Evolutionary conservation across 2,888 invertebrate species (phyloP), one percentile per base, ranked within the genome.

Genomic region (Thecophora atra): DNA sequence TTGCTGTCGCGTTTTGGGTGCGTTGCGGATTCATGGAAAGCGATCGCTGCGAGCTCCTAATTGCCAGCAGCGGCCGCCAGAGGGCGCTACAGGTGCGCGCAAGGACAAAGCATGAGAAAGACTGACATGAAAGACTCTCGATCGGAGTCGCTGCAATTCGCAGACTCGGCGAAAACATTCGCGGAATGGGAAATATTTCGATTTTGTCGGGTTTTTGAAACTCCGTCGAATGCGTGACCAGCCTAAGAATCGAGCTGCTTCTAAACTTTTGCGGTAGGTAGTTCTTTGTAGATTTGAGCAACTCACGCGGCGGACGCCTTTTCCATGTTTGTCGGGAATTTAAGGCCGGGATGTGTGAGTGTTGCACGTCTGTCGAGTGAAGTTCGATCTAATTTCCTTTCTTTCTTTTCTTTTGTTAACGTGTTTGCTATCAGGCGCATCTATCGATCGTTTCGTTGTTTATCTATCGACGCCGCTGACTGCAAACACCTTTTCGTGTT

Each of bases 181-280:
- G 28, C 60, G 60, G 69, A 47, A 60, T 69, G 42, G 28, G n/a
- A 7, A 24, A 7, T 21, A 58, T 44, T 60, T 68, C 58, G 26
- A 58, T 69, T 69, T 69, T 47, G 60, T 69, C 60, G 68, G 68
- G 42, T 68, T 60, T 69, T 24, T 24, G 21, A 56, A 56, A 24
- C 21, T n/a, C 24, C 13, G 24, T n/a, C 15, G 21, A 24, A 24
- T 51, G 51, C 60, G 69, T 69, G 69, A 69, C 47, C 19, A 30
- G 62, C 21, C 51, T 60, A 26, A 60, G 28, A 58, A 56, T 56
- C 21, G 56, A 56, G 56, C 24, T 2, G 21, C 15, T 26, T 11
- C 15, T 24, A 13, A 28, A 24, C 54, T 6, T 3, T 37, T 54
- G 67, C 67, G 67, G 67, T 67, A 67, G 67, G 67, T 67, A 67